Conservation (phyloP, 2,797 vertebrate genomes). For the Myotis daubentonii region DNA sequence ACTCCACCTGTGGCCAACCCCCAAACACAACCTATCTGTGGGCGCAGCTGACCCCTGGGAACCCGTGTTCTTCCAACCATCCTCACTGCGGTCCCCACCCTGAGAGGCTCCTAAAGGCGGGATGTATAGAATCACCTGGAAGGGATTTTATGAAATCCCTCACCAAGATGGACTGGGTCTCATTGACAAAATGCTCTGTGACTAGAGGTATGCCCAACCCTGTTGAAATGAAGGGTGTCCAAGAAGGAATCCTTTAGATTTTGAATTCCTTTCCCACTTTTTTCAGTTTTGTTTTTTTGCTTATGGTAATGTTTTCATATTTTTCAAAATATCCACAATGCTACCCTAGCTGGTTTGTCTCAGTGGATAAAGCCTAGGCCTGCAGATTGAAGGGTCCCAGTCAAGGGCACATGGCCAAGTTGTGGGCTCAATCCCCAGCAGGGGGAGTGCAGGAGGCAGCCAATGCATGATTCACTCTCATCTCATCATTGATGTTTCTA, state of each 20-base stretch:
- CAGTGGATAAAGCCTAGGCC: no score
- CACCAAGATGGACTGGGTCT: background rate
- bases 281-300: conserved; percentile 24
- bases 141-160: background rate
- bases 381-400: no score
- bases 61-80: background rate
- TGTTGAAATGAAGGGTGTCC: background rate
- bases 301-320: background rate
- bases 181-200: background rate
- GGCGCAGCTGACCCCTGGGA: background rate
- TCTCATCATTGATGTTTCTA: no score
- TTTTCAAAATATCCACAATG: conserved; percentile 23
- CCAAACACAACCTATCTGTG: background rate
- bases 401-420: no score
- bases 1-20: background rate
- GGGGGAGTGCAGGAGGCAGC: no score
- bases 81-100: background rate
- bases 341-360: no score
- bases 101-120: background rate
- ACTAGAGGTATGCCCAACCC: background rate
- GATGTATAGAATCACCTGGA: background rate
- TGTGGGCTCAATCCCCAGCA: no score
- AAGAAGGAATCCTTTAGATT: background rate
- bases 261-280: conserved; percentile 1
- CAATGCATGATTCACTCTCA: no score